Percentiles rank a stretch among this genome's conserved stretches.
Evolutionary conservation across 2,888 invertebrate genomes (phyloP).

Genomic region (Ochlodes sylvanus): DNA sequence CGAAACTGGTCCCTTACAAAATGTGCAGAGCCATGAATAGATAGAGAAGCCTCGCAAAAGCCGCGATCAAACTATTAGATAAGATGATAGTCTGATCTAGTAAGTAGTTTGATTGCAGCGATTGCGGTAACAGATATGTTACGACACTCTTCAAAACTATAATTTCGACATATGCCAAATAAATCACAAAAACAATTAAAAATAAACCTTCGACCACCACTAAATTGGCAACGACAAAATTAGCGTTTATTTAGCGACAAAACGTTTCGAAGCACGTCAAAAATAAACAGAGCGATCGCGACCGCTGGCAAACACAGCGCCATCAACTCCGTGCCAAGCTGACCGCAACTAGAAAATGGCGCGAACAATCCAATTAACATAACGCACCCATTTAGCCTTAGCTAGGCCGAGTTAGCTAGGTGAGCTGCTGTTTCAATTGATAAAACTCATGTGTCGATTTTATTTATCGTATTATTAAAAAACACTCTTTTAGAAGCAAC

Average conservation of each 20-base stretch:
- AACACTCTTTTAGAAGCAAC: no score
- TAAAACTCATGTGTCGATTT: background rate
- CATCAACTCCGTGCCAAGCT: conserved; percentile 13
- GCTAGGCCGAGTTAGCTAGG: background rate
- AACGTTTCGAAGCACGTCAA: conserved; percentile 30
- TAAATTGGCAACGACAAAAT: conserved; percentile 16
- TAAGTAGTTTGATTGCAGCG: no score
- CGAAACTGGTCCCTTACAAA: no score
- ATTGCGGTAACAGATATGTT: no score
- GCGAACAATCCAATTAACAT: conserved; percentile 48
- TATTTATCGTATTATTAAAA: no score
- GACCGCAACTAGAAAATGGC: conserved; percentile 43
- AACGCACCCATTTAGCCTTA: conserved; percentile 21
- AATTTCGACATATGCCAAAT: no score
- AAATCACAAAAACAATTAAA: background rate
- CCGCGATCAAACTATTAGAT: no score
- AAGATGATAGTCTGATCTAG: no score
- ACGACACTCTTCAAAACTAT: no score
- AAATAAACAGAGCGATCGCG: conserved; percentile 25
- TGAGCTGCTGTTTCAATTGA: background rate
- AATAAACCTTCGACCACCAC: background rate
- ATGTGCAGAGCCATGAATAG: no score
- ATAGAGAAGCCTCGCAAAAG: no score
- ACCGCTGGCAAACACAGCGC: conserved; percentile 30
- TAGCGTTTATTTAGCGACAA: conserved; percentile 24